Percentiles rank a stretch among this genome's conserved stretches.
These are phyloP conservation scores for Thymelicus sylvestris DNA, from an alignment of 2,888 invertebrate species.

Conservation along the genomic window DNA sequence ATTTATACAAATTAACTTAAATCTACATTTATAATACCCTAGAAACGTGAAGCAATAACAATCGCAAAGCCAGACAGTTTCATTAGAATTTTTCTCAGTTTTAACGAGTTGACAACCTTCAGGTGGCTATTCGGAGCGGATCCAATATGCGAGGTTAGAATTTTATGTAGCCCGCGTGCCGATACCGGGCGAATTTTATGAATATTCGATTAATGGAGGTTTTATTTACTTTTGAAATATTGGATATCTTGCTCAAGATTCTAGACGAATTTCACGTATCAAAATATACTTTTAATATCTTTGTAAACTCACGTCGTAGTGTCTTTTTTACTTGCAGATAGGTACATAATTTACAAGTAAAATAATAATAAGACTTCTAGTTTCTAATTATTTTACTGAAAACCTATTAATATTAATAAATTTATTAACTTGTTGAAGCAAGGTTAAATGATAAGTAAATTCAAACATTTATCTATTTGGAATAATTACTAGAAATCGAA, in stretches of 20 bases:
- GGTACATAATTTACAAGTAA: not conserved
- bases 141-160: conserved; percentile 41
- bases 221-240: conserved; percentile 31
- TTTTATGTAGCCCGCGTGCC: conserved; percentile 43
- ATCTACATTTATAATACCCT: not conserved
- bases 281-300: not conserved
- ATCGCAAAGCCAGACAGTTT: conserved; percentile 12
- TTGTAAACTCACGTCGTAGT: no score
- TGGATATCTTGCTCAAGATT: conserved; percentile 25
- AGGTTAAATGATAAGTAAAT: conserved; percentile 1
- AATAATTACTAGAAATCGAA: not conserved
- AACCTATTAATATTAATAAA: not conserved
- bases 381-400: conserved; percentile 1
- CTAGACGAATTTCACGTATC: not conserved
- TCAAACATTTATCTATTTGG: not conserved
- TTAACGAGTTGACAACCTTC: conserved; percentile 41
- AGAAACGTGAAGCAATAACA: conserved; percentile 6
- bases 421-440: not conserved
- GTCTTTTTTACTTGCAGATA: not conserved
- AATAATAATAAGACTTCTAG: not conserved
- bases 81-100: conserved; percentile 30
- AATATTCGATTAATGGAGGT: conserved; percentile 32
- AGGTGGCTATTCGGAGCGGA: conserved; percentile 35
- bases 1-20: not conserved
- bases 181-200: conserved; percentile 26